Conservation (phyloP, 1,140 invertebrate species). For the Triops cancriformis region DNA sequence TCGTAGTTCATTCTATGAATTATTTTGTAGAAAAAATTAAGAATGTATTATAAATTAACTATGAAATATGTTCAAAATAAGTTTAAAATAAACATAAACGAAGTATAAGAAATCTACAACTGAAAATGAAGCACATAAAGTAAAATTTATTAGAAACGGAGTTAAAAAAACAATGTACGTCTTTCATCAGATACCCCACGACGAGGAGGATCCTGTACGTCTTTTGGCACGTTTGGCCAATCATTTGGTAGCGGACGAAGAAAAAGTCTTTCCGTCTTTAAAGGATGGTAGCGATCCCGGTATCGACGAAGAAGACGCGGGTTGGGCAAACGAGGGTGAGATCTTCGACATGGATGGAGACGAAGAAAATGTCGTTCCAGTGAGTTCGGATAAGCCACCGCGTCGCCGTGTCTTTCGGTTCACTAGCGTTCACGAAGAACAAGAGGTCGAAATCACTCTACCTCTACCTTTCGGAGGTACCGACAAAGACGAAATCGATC, state of each 20-base stretch:
- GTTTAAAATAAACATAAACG: too few relatives aligned
- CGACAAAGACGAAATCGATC: neutral
- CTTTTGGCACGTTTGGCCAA: conserved; percentile 23
- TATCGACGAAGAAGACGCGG: neutral
- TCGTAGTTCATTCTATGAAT: neutral
- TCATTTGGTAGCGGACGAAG: conserved; percentile 1
- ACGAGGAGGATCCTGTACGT: conserved; percentile 8
- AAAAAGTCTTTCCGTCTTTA: neutral
- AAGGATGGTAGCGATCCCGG: neutral
- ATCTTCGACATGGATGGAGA: neutral
- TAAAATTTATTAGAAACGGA: too few relatives aligned
- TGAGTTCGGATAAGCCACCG: neutral
- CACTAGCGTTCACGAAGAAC: neutral
- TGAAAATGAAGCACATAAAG: too few relatives aligned
- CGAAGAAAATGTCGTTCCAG: neutral
- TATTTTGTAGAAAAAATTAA: too few relatives aligned
- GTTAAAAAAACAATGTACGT: too few relatives aligned
- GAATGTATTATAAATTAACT: too few relatives aligned
- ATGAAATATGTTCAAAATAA: too few relatives aligned
- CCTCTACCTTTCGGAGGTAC: neutral
- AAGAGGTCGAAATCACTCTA: neutral
- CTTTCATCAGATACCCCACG: neutral
- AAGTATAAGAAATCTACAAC: too few relatives aligned
- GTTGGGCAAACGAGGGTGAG: neutral
- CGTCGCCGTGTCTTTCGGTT: neutral